phyloP scores from a whole-genome alignment of 2,888 invertebrate genomes.

The Bellardia bayeri region DNA sequence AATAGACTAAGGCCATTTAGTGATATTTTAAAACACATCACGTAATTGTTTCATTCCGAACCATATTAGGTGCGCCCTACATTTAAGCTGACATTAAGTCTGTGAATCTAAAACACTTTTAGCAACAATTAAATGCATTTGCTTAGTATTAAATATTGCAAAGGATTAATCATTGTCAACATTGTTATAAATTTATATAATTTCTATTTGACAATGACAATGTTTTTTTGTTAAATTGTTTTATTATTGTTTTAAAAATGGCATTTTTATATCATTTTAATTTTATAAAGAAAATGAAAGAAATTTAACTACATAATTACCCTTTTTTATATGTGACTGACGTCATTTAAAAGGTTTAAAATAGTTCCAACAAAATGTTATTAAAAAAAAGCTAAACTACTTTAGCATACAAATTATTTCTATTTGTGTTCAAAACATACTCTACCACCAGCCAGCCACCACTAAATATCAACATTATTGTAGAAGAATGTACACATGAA shows the following conservation, averaged over 20 bases:
- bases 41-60: slow-evolving; percentile 47
- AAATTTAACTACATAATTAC: no score
- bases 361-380: slow-evolving; percentile 1
- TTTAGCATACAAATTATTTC: slow-evolving; percentile 27
- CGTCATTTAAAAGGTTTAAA: background rate
- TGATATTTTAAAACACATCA: slow-evolving; percentile 24
- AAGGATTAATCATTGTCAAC: background rate
- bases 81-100: slow-evolving; percentile 24
- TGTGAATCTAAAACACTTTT: background rate
- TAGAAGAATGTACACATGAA: background rate
- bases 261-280: no score
- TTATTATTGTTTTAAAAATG: background rate
- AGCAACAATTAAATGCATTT: background rate
- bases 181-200: background rate
- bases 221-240: background rate
- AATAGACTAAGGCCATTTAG: slow-evolving; percentile 55
- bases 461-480: background rate
- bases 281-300: no score
- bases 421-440: background rate
- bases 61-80: slow-evolving; percentile 44
- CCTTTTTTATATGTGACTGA: background rate
- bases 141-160: background rate
- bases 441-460: background rate
- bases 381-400: slow-evolving; percentile 8
- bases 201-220: no score